A percentile compares a stretch with the other conserved stretches of the same genome.
Evolutionary conservation across 2,888 invertebrate genomes (phyloP).

Genomic region (Tribolium freemani): DNA sequence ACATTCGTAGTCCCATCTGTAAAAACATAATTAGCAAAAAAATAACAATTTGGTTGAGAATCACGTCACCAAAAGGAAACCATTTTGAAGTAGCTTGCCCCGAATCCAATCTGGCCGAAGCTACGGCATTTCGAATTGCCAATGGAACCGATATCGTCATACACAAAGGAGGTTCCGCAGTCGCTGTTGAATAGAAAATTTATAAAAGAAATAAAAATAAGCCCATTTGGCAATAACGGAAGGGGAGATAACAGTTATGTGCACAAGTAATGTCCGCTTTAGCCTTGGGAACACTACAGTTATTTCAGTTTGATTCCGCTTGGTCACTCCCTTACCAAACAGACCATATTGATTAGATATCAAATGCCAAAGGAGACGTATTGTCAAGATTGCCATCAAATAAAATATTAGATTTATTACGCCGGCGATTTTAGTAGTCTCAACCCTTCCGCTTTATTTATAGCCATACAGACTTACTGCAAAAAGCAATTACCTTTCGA

Average conservation of each 20-base stretch:
- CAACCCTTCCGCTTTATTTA: constrained; percentile 8
- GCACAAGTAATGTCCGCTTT: constrained; percentile 15
- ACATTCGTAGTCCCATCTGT: constrained; percentile 70
- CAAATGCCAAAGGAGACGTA: constrained; percentile 29
- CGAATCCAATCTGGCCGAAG: constrained; percentile 77
- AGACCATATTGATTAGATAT: constrained; percentile 31
- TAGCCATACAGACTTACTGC: constrained; percentile 69
- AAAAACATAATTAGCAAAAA: constrained; percentile 43
- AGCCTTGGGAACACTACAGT: constrained; percentile 10
- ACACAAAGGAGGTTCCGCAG: constrained; percentile 72
- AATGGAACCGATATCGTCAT: constrained; percentile 70
- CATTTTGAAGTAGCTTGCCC: constrained; percentile 69
- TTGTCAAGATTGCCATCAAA: constrained; percentile 30
- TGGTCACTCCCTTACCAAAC: constrained; percentile 13
- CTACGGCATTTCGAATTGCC: constrained; percentile 79
- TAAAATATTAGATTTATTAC: constrained; percentile 26
- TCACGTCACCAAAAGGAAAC: constrained; percentile 29
- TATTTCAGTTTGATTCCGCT: constrained; percentile 9
- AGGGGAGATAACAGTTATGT: constrained; percentile 23
- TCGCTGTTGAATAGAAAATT: constrained; percentile 62
- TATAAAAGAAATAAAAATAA: constrained; percentile 16
- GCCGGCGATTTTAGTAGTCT: not conserved
- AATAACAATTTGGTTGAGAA: not conserved
- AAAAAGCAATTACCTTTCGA: constrained; percentile 77
- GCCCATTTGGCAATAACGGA: constrained; percentile 25